Evolutionary conservation across 2,888 invertebrate species (phyloP).

Genomic region (Matsumyia berberina): DNA sequence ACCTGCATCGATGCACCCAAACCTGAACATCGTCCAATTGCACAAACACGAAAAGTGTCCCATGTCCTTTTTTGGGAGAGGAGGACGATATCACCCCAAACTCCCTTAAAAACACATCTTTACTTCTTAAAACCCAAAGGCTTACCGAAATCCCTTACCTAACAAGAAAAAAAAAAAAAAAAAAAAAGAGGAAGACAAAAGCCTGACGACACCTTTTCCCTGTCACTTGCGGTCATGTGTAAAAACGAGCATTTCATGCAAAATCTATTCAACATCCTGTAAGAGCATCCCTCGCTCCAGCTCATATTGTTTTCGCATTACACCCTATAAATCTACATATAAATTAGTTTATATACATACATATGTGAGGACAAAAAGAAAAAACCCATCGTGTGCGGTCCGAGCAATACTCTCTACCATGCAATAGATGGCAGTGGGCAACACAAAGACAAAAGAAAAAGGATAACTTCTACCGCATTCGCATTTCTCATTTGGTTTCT

Average conservation of each 20-base stretch:
- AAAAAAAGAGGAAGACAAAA: no score
- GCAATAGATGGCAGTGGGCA: conserved; percentile 64
- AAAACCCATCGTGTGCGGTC: conserved; percentile 40
- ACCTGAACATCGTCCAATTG: neutral
- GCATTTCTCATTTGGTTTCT: conserved; percentile 59
- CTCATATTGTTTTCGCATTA: conserved; percentile 72
- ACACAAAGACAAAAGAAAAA: conserved; percentile 50
- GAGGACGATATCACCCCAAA: neutral
- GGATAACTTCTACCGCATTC: conserved; percentile 70
- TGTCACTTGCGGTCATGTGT: conserved; percentile 75
- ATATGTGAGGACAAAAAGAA: conserved; percentile 12
- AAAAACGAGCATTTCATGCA: conserved; percentile 72
- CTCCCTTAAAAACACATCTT: conserved; percentile 3
- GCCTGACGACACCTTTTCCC: conserved; percentile 68
- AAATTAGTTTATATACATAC: conserved; percentile 61
- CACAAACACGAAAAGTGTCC: neutral
- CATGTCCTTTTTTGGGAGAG: neutral
- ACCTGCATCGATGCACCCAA: no score
- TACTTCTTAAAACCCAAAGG: conserved; percentile 29
- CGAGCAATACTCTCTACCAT: conserved; percentile 48
- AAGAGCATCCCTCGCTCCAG: conserved; percentile 3
- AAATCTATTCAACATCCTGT: conserved; percentile 54
- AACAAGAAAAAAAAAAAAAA: conserved; percentile 8
- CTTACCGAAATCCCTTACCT: conserved; percentile 52
- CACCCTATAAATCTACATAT: conserved; percentile 71